Evolutionary conservation across 2,888 invertebrate species (phyloP), one percentile per base, ranked within the genome.

Genomic region (Orthonychiurus folsomi): DNA sequence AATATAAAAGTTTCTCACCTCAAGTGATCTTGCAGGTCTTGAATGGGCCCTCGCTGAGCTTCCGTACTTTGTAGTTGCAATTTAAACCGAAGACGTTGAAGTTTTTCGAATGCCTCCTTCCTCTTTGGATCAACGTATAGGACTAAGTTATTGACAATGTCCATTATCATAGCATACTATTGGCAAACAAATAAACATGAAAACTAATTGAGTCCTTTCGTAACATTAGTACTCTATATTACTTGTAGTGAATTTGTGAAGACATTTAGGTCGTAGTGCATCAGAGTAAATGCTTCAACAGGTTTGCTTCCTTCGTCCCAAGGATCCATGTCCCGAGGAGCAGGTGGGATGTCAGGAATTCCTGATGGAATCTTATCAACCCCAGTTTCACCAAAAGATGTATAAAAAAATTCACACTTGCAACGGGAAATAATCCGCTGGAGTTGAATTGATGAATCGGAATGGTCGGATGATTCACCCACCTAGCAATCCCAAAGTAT

Each of bases 201-300:
- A n/a, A 48, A 61, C 28, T 55, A 63, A 23, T 54, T 27, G n/a
- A n/a, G n/a, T n/a, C n/a, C n/a, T n/a, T n/a, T n/a, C n/a, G n/a
- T n/a, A n/a, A n/a, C n/a, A n/a, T n/a, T n/a, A n/a, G n/a, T n/a
- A n/a, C n/a, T n/a, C n/a, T n/a, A n/a, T n/a, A 48, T 20, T 73
- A 87, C 87, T 80, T 88, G 88, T 69, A 91, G 76, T 0, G 93
- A 93, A 80, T 95, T 96, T 52, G 95, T 94, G 80, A 92, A 93
- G n/a, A 95, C 93, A 76, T 96, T 94, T 47, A 99, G 82, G 79
- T 97, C 97, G 76, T 99, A 93, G 80, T 99, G 99, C 86, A 96
- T 93, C 57, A 99, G 81, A 0, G 95, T 96, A 77, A 99, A 95
- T 1, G 94, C 93, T 80, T 99, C 96, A 55, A 93, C 93, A 1